phyloP scores from a whole-genome alignment of 2,888 invertebrate species.

The Pherbina coryleti region DNA sequence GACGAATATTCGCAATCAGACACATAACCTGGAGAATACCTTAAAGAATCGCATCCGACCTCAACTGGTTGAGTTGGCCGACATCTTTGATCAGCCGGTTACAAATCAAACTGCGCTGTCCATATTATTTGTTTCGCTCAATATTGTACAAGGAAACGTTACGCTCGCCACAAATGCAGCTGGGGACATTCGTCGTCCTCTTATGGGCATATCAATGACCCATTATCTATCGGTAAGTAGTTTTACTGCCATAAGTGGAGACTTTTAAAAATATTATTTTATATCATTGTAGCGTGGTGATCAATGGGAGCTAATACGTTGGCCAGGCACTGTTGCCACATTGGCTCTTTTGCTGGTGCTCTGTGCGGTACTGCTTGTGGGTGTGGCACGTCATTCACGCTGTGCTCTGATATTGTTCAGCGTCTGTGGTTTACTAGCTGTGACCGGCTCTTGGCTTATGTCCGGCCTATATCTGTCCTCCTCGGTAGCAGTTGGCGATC shows the following conservation, averaged over 20 bases:
- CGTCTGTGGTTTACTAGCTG: conserved; percentile 87
- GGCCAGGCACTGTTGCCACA: conserved; percentile 91
- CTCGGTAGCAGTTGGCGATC: conserved; percentile 87
- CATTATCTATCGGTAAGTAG: conserved; percentile 70
- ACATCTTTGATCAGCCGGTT: conserved; percentile 82
- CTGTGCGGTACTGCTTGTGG: conserved; percentile 89
- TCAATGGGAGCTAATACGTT: conserved; percentile 81
- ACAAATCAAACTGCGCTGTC: conserved; percentile 83
- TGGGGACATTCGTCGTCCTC: conserved; percentile 79
- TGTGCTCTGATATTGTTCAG: conserved; percentile 92
- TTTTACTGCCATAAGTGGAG: not conserved
- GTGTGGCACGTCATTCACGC: conserved; percentile 88
- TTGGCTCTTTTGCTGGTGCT: conserved; percentile 87
- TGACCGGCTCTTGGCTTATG: conserved; percentile 90
- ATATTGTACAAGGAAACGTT: conserved; percentile 80
- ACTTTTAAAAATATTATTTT: not conserved
- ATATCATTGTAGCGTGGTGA: conserved; percentile 74
- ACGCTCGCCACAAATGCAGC: conserved; percentile 82
- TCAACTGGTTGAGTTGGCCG: conserved; percentile 79
- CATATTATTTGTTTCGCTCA: conserved; percentile 78
- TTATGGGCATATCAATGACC: conserved; percentile 79
- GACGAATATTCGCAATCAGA: conserved; percentile 85
- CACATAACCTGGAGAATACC: conserved; percentile 81
- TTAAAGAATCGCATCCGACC: conserved; percentile 79
- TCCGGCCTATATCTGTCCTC: conserved; percentile 88